Evolutionary conservation across 2,888 invertebrate genomes (phyloP).

Genomic region (Automeris io): DNA sequence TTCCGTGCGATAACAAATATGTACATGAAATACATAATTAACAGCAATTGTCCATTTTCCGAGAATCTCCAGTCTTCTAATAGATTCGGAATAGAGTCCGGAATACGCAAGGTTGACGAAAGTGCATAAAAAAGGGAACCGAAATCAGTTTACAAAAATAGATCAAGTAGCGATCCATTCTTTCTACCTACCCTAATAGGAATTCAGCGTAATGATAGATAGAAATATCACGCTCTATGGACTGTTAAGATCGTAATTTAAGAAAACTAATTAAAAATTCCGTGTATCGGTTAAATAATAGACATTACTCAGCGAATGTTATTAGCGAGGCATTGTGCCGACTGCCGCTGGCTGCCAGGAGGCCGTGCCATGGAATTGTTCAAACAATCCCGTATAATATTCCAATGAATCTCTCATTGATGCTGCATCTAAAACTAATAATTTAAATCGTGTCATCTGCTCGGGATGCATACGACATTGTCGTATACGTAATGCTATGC

Average conservation of each 20-base stretch:
- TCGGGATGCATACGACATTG: conserved; percentile 40
- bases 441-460: conserved; percentile 53
- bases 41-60: too few species aligned
- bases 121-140: too few species aligned
- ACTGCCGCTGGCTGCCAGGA: conserved; percentile 33
- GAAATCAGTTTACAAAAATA: too few species aligned
- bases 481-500: conserved; percentile 7
- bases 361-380: conserved; percentile 18
- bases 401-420: conserved; percentile 52
- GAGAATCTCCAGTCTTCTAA: too few species aligned
- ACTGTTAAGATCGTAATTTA: neutral
- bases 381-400: conserved; percentile 41
- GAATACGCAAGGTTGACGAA: too few species aligned
- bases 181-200: too few species aligned
- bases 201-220: too few species aligned
- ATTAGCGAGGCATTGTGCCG: conserved; percentile 33
- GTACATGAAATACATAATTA: too few species aligned
- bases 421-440: conserved; percentile 61
- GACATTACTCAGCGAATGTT: conserved; percentile 17
- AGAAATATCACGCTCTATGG: too few species aligned
- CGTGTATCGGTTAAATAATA: conserved; percentile 4
- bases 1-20: too few species aligned
- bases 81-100: too few species aligned
- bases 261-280: conserved; percentile 13
- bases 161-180: too few species aligned